phyloP scores from a whole-genome alignment of 2,888 invertebrate species.

The Lapara coniferarum region DNA sequence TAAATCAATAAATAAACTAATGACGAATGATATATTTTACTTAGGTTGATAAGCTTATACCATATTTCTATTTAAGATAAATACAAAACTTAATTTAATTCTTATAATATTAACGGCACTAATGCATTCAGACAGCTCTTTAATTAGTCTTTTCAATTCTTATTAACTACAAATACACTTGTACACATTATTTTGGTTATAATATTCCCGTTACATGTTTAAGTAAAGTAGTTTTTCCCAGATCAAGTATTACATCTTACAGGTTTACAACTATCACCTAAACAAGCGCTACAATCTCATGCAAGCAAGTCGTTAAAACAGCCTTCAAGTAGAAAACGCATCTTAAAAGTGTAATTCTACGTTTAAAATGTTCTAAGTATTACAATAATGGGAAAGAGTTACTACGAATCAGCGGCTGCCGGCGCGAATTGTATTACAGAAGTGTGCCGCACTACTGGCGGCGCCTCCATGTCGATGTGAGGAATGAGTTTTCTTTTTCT shows the following conservation, averaged over 20 bases:
- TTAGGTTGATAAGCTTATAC: conserved; percentile 10
- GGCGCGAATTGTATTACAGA: conserved; percentile 95
- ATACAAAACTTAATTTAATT: conserved; percentile 46
- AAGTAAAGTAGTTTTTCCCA: conserved; percentile 26
- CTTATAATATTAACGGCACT: conserved; percentile 57
- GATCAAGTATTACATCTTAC: conserved; percentile 17
- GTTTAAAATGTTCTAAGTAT: conserved; percentile 10
- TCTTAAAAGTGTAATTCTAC: conserved; percentile 36
- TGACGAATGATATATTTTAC: conserved; percentile 20
- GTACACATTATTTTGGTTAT: conserved; percentile 28
- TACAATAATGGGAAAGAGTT: conserved; percentile 39
- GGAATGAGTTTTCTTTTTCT: conserved; percentile 91
- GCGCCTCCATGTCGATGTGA: conserved; percentile 80
- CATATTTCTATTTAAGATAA: conserved; percentile 30
- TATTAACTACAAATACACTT: conserved; percentile 33
- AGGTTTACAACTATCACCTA: conserved; percentile 31
- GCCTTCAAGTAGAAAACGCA: conserved; percentile 51
- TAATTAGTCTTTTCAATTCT: conserved; percentile 62
- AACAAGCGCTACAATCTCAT: conserved; percentile 41
- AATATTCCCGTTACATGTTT: conserved; percentile 23
- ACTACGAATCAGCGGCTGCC: conserved; percentile 78
- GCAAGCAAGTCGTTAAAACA: conserved; percentile 46
- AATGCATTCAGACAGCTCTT: conserved; percentile 57
- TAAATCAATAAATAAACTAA: not conserved
- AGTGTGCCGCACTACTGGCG: conserved; percentile 73